Evolutionary conservation across 2,113 vertebrate species (phyloP).

Genomic region (Thalassarche chlororhynchos): DNA sequence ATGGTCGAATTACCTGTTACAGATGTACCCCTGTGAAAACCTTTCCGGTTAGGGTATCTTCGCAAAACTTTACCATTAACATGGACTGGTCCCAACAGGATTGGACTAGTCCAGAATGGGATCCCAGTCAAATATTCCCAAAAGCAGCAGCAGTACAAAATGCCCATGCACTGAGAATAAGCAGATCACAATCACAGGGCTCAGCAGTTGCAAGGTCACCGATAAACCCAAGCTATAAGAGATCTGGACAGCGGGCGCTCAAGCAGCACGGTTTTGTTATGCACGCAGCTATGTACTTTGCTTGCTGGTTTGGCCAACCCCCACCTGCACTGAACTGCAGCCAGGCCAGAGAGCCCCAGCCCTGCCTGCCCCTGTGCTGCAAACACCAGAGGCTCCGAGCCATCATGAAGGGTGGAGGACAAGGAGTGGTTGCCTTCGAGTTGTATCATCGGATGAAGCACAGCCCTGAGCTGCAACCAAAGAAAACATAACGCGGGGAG

Average conservation of each 20-base stretch:
- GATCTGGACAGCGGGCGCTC: not conserved
- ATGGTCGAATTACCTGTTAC: accelerated
- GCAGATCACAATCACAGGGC: not conserved
- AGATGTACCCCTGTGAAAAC: accelerated
- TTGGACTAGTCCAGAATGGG: not conserved
- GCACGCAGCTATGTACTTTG: accelerated
- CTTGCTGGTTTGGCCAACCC: not conserved
- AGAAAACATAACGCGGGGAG: not conserved
- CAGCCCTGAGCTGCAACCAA: not conserved
- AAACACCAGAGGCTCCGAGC: not conserved
- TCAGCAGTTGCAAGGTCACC: not conserved
- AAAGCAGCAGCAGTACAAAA: not conserved
- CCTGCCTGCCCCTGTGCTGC: not conserved
- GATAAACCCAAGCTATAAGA: not conserved
- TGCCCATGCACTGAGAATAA: accelerated
- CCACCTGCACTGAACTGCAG: not conserved
- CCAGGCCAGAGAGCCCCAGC: not conserved
- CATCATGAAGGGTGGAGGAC: not conserved
- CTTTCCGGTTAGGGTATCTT: not conserved
- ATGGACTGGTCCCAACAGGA: accelerated
- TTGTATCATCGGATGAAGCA: not conserved
- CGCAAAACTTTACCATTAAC: not conserved
- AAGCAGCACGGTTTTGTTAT: accelerated
- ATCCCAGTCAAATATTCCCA: not conserved
- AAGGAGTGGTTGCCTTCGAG: not conserved